Percentiles rank a stretch among this genome's conserved stretches.
Evolutionary conservation across 2,113 vertebrate genomes (phyloP).

Genomic region (Psephotus haematonotus): DNA sequence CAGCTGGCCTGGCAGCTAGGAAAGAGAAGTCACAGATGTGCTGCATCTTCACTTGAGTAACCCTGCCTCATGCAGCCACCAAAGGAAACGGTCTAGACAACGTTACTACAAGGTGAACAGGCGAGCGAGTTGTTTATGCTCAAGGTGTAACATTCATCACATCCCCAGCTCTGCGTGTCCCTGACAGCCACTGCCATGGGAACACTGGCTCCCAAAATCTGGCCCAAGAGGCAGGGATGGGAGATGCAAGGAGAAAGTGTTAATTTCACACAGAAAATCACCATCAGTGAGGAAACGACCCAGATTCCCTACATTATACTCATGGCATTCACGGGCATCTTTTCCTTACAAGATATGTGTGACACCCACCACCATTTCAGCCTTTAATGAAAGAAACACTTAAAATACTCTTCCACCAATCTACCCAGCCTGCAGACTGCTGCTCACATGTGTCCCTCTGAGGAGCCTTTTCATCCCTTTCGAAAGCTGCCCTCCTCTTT

Average conservation of each 20-base stretch:
- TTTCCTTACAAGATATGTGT: fast-evolving
- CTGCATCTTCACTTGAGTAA: not conserved
- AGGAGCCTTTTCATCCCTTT: not conserved
- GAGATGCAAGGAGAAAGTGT: not conserved
- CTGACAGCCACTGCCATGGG: not conserved
- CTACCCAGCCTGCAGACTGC: not conserved
- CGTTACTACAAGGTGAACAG: not conserved
- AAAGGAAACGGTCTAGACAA: not conserved
- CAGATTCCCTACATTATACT: not conserved
- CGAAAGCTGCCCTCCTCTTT: not conserved
- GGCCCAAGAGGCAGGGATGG: not conserved
- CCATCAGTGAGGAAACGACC: not conserved
- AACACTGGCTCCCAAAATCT: not conserved
- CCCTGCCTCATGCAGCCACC: fast-evolving
- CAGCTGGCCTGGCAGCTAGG: not conserved
- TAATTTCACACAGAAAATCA: not conserved
- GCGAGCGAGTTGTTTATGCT: not conserved
- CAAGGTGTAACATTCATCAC: not conserved
- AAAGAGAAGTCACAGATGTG: not conserved
- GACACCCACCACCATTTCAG: not conserved
- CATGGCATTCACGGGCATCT: not conserved
- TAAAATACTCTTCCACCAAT: not conserved
- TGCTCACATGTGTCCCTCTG: not conserved
- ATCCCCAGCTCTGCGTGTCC: not conserved
- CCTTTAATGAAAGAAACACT: not conserved